Evolutionary conservation across 2,888 invertebrate genomes (phyloP).

Genomic region (Eupithecia insigniata): DNA sequence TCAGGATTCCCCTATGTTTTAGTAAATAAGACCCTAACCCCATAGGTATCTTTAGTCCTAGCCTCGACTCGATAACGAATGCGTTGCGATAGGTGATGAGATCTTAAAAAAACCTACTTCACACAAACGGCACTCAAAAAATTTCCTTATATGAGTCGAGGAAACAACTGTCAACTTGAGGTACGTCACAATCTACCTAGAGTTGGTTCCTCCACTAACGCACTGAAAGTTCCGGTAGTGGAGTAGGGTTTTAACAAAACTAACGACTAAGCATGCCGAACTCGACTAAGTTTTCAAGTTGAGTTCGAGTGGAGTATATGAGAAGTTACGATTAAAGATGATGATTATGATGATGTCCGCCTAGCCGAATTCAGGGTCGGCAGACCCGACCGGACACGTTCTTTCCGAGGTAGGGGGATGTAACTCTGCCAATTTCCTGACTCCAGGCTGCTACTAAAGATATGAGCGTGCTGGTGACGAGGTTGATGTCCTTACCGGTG

Average conservation of each 20-base stretch:
- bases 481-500: constrained; percentile 87
- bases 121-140: background rate
- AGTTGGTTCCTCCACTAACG: background rate
- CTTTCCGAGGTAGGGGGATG: background rate
- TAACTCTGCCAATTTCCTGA: background rate
- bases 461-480: background rate
- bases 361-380: background rate
- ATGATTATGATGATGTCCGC: background rate
- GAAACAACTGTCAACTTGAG: background rate
- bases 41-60: background rate
- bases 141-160: background rate
- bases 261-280: background rate
- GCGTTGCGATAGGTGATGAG: background rate
- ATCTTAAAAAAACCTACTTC: background rate
- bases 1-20: background rate
- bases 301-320: background rate
- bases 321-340: background rate
- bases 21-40: background rate
- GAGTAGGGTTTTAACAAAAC: background rate
- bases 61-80: background rate
- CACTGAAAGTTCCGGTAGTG: background rate
- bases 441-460: background rate
- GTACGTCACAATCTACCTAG: background rate
- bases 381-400: too few species aligned
- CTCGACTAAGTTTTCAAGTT: background rate